These are phyloP conservation scores for Porites lobata DNA, from an alignment of 92 coral and sea anemone species.

Conservation along the genomic window DNA sequence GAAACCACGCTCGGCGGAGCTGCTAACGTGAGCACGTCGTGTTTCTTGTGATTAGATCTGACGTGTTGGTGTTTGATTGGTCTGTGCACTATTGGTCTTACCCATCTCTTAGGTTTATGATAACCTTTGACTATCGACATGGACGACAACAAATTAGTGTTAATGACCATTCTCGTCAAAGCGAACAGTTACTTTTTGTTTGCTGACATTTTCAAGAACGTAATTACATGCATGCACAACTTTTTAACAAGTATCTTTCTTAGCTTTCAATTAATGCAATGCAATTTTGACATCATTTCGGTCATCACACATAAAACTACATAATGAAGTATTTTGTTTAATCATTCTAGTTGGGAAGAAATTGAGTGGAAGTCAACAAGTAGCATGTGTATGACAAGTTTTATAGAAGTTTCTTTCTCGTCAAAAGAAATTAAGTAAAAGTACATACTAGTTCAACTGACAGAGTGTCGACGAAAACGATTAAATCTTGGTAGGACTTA, in stretches of 20 bases:
- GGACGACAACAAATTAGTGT: not conserved
- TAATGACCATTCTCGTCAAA: not conserved
- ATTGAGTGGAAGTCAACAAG: not conserved
- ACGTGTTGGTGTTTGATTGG: slow-evolving; percentile 8
- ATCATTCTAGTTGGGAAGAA: not conserved
- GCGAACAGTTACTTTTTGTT: not conserved
- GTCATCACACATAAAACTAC: not conserved
- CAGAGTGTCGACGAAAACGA: not conserved
- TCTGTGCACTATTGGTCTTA: slow-evolving; percentile 2
- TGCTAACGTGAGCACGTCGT: slow-evolving; percentile 42
- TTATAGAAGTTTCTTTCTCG: not conserved
- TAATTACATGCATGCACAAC: too few relatives aligned
- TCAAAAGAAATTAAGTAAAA: not conserved
- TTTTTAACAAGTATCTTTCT: not conserved
- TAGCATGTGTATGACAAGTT: not conserved
- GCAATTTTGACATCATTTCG: not conserved
- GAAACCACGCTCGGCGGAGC: slow-evolving; percentile 67
- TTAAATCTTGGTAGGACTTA: slow-evolving; percentile 11
- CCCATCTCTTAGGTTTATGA: not conserved
- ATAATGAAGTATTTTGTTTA: not conserved
- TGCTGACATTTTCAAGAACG: not conserved
- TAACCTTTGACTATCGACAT: slow-evolving; percentile 4
- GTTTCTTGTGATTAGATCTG: slow-evolving; percentile 28
- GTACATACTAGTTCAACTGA: not conserved
- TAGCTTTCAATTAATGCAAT: not conserved